Evolutionary conservation across 1,140 invertebrate species (phyloP).

Genomic region (Cardiocondyla obscurior): DNA sequence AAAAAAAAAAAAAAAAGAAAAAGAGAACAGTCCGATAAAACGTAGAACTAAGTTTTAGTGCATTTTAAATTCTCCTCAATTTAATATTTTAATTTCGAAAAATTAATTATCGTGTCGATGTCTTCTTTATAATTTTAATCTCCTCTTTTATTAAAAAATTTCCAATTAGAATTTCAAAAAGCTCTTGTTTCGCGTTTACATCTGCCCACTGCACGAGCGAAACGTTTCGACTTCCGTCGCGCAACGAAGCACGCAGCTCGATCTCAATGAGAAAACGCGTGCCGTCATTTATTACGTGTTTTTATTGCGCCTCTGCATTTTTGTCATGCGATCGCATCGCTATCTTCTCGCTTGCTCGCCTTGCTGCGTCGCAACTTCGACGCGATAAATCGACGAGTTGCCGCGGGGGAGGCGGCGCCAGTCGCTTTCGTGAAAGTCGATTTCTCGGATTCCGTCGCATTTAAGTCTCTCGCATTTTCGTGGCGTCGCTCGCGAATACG

Average conservation of each 20-base stretch:
- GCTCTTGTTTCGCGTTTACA: neutral
- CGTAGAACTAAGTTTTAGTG: too few relatives aligned
- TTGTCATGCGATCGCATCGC: constrained; percentile 7
- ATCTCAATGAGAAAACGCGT: neutral
- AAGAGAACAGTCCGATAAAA: too few relatives aligned
- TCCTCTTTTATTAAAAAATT: too few relatives aligned
- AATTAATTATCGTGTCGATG: too few relatives aligned
- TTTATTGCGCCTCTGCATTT: constrained; percentile 1
- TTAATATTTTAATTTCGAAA: neutral
- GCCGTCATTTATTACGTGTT: neutral
- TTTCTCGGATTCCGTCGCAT: neutral
- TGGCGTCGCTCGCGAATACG: constrained; percentile 75
- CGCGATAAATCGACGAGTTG: neutral
- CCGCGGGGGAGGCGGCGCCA: neutral
- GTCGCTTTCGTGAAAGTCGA: neutral
- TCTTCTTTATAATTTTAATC: too few relatives aligned
- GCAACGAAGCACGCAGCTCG: neutral
- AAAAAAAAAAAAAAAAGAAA: too few relatives aligned
- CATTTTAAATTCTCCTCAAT: too few relatives aligned
- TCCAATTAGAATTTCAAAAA: neutral
- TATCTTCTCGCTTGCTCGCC: constrained; percentile 6
- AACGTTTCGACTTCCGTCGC: neutral
- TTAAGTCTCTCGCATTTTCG: constrained; percentile 24
- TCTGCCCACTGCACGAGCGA: neutral
- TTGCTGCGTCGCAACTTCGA: neutral